A percentile compares a stretch with the other conserved stretches of the same genome.
Conservation (phyloP, 2,113 vertebrate species). For the Physeter macrocephalus region DNA sequence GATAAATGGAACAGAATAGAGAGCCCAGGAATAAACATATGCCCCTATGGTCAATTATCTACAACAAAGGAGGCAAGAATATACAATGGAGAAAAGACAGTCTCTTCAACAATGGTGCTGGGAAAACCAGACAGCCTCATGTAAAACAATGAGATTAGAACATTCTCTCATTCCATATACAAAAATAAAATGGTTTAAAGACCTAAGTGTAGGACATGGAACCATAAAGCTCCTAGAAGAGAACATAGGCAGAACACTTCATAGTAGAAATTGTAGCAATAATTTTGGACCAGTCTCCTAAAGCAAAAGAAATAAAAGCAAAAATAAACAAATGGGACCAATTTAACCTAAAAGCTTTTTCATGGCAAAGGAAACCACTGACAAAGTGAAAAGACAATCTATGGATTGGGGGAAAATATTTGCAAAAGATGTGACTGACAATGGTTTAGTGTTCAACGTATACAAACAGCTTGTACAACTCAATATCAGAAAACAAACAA, state of each 20-base stretch:
- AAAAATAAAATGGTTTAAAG: background rate
- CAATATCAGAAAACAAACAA: background rate
- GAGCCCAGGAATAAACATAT: background rate
- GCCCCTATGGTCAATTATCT: background rate
- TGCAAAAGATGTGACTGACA: background rate
- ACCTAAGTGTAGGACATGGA: background rate
- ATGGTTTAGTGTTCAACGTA: background rate
- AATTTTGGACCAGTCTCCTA: background rate
- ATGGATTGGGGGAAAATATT: background rate
- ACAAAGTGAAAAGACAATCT: background rate
- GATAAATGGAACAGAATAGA: background rate
- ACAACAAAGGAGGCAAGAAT: background rate
- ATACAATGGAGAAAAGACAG: background rate
- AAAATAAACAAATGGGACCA: background rate
- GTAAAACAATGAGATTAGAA: background rate
- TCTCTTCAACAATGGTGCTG: background rate
- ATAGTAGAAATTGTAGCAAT: background rate
- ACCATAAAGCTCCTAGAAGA: background rate
- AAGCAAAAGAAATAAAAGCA: background rate
- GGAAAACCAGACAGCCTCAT: background rate
- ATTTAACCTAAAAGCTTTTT: background rate
- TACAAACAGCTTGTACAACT: background rate
- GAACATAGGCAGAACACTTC: background rate
- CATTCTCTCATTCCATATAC: background rate
- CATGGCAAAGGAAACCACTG: background rate